These are phyloP conservation scores for Varanus komodoensis DNA, from an alignment of 2,113 vertebrate species.

Conservation along the genomic window DNA sequence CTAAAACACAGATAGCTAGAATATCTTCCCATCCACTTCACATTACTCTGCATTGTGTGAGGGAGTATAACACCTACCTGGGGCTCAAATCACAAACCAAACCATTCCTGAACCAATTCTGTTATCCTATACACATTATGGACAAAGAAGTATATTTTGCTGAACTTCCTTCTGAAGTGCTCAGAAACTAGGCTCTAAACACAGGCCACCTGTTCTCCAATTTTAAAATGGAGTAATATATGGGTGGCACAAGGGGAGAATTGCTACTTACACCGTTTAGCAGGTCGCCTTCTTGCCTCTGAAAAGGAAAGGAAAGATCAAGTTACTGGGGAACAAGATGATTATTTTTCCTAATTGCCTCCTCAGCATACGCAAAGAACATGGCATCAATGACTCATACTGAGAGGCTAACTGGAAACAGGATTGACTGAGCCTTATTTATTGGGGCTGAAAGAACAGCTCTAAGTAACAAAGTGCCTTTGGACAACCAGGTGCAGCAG, in stretches of 20 bases:
- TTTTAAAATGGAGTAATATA: neutral
- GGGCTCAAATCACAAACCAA: neutral
- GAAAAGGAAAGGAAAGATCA: conserved; percentile 48
- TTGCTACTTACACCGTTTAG: conserved; percentile 70
- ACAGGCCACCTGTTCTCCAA: neutral
- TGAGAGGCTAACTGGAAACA: neutral
- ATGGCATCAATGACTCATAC: neutral
- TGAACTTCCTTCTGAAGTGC: neutral
- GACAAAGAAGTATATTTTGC: neutral
- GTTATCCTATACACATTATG: neutral
- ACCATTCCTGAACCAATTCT: neutral
- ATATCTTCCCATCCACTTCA: neutral
- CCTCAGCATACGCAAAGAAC: neutral
- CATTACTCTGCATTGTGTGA: neutral
- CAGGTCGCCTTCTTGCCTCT: conserved; percentile 71
- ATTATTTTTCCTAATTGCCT: neutral
- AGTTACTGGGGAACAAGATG: conserved; percentile 28
- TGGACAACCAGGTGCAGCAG: neutral
- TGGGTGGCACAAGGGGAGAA: neutral
- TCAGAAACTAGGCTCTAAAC: neutral
- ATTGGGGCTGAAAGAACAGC: neutral
- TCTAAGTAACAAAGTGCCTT: neutral
- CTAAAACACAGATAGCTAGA: neutral
- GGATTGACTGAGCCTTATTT: neutral
- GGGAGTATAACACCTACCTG: neutral